These are phyloP conservation scores for Merluccius polli DNA, from an alignment of 2,797 vertebrate species.

Conservation along the genomic window DNA sequence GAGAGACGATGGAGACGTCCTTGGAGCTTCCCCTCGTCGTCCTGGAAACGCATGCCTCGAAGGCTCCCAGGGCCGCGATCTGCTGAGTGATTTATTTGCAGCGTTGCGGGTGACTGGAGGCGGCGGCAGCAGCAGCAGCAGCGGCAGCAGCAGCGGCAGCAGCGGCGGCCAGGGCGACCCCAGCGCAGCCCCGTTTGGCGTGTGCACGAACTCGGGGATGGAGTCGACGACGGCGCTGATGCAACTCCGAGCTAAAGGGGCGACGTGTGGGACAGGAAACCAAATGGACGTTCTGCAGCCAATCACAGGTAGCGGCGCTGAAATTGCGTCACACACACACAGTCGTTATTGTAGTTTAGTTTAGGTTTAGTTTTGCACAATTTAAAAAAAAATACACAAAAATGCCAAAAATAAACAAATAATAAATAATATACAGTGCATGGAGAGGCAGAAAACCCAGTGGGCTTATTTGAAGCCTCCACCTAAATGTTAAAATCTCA, in stretches of 20 bases:
- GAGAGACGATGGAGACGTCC: not conserved
- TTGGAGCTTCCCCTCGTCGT: not conserved
- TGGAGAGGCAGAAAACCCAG: too few relatives aligned
- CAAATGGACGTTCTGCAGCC: slow-evolving; percentile 45
- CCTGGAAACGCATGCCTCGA: slow-evolving; percentile 1
- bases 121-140: slow-evolving; percentile 22
- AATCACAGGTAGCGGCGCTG: slow-evolving; percentile 45
- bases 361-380: too few relatives aligned
- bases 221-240: slow-evolving; percentile 18
- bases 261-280: slow-evolving; percentile 12
- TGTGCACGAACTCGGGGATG: slow-evolving; percentile 41
- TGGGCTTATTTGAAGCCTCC: too few relatives aligned
- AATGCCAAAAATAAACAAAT: too few relatives aligned
- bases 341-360: too few relatives aligned
- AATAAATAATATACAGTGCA: too few relatives aligned
- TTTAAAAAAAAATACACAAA: too few relatives aligned
- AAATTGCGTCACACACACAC: not conserved
- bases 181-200: slow-evolving; percentile 52
- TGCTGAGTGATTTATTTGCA: slow-evolving; percentile 29
- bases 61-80: slow-evolving; percentile 30
- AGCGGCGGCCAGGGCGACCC: slow-evolving; percentile 27
- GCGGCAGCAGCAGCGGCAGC: too few relatives aligned
- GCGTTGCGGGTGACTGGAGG: slow-evolving; percentile 41
- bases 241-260: slow-evolving; percentile 24
- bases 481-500: too few relatives aligned